A percentile compares a stretch with the other conserved stretches of the same genome.
phyloP scores from a whole-genome alignment of 1,140 invertebrate genomes.

The Pseudomyrmex pallidus region DNA sequence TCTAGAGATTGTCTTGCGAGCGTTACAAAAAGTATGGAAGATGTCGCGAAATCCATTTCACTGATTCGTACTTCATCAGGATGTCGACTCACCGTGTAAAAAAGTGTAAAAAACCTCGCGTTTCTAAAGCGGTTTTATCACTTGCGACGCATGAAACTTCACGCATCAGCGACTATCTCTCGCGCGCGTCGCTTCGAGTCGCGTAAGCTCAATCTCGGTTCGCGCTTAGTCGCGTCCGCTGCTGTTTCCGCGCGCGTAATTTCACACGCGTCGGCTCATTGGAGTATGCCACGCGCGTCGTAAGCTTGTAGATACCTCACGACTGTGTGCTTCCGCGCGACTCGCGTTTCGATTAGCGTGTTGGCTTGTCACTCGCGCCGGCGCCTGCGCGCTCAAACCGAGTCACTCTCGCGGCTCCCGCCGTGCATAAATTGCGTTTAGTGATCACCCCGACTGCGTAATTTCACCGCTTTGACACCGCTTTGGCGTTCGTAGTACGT shows the following conservation, averaged over 20 bases:
- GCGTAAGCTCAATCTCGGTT: slow-evolving; percentile 14
- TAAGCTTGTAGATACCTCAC: not conserved
- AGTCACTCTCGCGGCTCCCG: not conserved
- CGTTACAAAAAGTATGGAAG: not conserved
- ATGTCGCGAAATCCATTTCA: not conserved
- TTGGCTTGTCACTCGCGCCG: not conserved
- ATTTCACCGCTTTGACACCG: not conserved
- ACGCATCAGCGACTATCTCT: not conserved
- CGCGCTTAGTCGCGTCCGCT: not conserved
- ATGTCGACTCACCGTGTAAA: slow-evolving; percentile 11
- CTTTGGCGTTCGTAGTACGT: not conserved
- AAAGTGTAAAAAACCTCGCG: not conserved
- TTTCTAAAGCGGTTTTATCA: slow-evolving; percentile 15
- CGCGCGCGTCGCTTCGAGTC: not conserved
- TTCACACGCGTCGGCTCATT: slow-evolving; percentile 34
- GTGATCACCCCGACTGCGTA: not conserved
- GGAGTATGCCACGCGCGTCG: not conserved
- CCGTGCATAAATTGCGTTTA: not conserved
- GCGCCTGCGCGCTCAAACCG: not conserved
- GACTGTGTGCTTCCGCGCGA: not conserved
- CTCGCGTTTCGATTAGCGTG: not conserved
- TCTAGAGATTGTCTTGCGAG: too few species aligned
- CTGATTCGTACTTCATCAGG: not conserved
- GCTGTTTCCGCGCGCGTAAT: slow-evolving; percentile 19
- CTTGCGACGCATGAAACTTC: slow-evolving; percentile 8